phyloP scores from a whole-genome alignment of 2,113 vertebrate species.

The western clawed frog (Xenopus tropicalis) region UCB_Xtro_10.0 CM004448.2:99975001-99975500 shows the following conservation, averaged over 20 bases:
- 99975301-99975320: neutral
- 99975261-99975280: conserved; percentile 5
- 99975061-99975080: neutral
- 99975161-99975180: conserved; percentile 16
- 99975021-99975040: neutral
- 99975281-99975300: neutral
- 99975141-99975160: conserved; percentile 14
- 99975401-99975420: too few species aligned
- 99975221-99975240: neutral
- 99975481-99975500: conserved; percentile 55
- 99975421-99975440: too few species aligned
- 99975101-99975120: neutral
- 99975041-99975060: neutral
- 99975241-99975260: neutral
- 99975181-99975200: conserved; percentile 1
- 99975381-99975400: too few species aligned
- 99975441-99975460: conserved; percentile 45
- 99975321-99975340: neutral
- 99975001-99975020: neutral
- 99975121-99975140: neutral
- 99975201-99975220: neutral
- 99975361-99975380: too few species aligned
- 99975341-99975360: too few species aligned
- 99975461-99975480: conserved; percentile 54
- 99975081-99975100: neutral